Percentiles rank a stretch among this genome's conserved stretches.
phyloP scores from a whole-genome alignment of 2,888 invertebrate genomes.

The Ganaspis brasiliensis region DNA sequence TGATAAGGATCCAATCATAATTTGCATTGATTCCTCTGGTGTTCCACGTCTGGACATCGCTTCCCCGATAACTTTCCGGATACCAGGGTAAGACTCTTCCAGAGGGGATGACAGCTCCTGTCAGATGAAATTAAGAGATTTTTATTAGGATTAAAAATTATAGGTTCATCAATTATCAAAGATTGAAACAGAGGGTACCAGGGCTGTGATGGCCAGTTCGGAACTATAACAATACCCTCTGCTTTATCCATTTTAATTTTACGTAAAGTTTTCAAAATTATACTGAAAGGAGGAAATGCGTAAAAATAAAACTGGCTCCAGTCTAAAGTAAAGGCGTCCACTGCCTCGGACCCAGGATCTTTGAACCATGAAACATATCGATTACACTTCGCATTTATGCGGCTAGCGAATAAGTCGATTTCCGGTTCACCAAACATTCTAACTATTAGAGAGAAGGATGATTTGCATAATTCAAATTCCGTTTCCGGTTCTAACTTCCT shows the following conservation, averaged over 20 bases:
- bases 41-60: conserved; percentile 52
- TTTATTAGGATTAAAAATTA: conserved; percentile 31
- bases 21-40: conserved; percentile 50
- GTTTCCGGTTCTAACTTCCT: neutral
- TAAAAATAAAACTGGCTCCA: conserved; percentile 50
- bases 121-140: conserved; percentile 44
- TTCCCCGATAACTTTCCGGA: conserved; percentile 60
- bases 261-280: conserved; percentile 48
- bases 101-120: conserved; percentile 44
- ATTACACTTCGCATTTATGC: conserved; percentile 63
- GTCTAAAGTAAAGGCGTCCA: conserved; percentile 64
- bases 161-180: conserved; percentile 1
- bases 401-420: conserved; percentile 65
- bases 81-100: conserved; percentile 47
- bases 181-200: conserved; percentile 53
- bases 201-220: conserved; percentile 53
- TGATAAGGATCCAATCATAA: conserved; percentile 59
- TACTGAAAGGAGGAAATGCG: conserved; percentile 53
- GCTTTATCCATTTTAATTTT: conserved; percentile 52
- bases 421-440: conserved; percentile 45
- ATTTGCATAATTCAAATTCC: neutral
- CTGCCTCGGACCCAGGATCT: conserved; percentile 58
- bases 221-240: conserved; percentile 52
- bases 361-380: conserved; percentile 63
- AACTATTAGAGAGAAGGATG: neutral